phyloP scores from a whole-genome alignment of 1,140 invertebrate species.

The Leptinotarsa undecemlineata region DNA sequence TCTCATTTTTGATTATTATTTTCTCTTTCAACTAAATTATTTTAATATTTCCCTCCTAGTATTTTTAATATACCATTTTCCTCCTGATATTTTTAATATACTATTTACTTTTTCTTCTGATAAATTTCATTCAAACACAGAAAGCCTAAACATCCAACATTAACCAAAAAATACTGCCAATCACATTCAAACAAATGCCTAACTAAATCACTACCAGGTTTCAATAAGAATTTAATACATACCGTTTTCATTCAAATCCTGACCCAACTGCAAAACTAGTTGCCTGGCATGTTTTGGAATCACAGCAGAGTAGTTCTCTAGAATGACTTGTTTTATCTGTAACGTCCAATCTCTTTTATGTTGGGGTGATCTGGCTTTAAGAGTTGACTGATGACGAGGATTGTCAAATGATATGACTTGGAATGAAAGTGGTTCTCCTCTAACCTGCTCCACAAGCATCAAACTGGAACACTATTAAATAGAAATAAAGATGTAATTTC shows the following conservation, averaged over 20 bases:
- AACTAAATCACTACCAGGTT: too few relatives aligned
- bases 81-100: too few relatives aligned
- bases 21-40: too few relatives aligned
- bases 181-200: too few relatives aligned
- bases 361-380: slow-evolving; percentile 85
- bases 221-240: slow-evolving; percentile 12
- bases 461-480: slow-evolving; percentile 86
- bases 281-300: slow-evolving; percentile 93
- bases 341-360: slow-evolving; percentile 94
- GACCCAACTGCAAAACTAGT: slow-evolving; percentile 89
- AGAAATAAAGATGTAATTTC: not conserved
- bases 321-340: slow-evolving; percentile 87
- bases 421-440: slow-evolving; percentile 91
- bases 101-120: too few relatives aligned
- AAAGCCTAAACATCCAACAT: too few relatives aligned
- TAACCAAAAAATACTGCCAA: too few relatives aligned
- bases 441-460: slow-evolving; percentile 95
- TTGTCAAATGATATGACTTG: slow-evolving; percentile 96
- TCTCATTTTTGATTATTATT: too few relatives aligned
- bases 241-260: slow-evolving; percentile 60
- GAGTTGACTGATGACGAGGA: slow-evolving; percentile 84
- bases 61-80: too few relatives aligned
- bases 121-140: too few relatives aligned
- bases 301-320: slow-evolving; percentile 91
- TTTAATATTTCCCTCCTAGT: too few relatives aligned